Conservation (phyloP, 2,113 vertebrate genomes). For the Neogale vison region DNA sequence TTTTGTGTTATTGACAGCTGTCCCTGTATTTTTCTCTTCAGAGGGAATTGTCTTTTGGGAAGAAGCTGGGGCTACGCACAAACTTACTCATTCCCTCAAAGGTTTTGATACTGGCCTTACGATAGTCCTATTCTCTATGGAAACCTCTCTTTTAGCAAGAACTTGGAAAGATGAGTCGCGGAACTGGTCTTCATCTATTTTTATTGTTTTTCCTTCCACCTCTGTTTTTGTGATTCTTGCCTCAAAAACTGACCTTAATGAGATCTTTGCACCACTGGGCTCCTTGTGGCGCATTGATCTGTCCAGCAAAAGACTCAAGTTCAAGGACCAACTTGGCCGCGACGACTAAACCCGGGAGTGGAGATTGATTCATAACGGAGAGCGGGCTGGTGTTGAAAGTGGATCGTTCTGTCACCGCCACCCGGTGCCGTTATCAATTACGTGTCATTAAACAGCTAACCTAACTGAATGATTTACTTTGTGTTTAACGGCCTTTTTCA, state of each 20-base stretch:
- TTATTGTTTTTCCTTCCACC: not conserved
- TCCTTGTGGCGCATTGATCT: not conserved
- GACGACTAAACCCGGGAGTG: constrained; percentile 66
- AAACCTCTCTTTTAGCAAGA: constrained; percentile 20
- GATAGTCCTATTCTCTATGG: not conserved
- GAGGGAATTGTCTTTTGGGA: not conserved
- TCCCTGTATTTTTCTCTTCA: not conserved
- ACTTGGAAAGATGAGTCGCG: not conserved
- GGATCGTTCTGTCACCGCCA: constrained; percentile 75
- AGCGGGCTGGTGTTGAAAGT: constrained; percentile 80
- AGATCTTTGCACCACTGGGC: fast-evolving
- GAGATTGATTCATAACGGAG: constrained; percentile 61
- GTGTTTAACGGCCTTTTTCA: constrained; percentile 86
- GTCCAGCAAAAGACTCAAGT: constrained; percentile 47
- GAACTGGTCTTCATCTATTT: not conserved
- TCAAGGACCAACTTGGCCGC: constrained; percentile 58
- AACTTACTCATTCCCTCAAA: not conserved
- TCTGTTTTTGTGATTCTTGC: not conserved
- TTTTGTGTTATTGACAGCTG: not conserved
- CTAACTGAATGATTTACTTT: constrained; percentile 84
- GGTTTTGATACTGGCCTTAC: not conserved
- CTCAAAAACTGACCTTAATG: not conserved
- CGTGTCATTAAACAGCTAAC: constrained; percentile 83
- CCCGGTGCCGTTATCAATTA: constrained; percentile 83
- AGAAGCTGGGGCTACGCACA: not conserved